Evolutionary conservation across 1,140 invertebrate genomes (phyloP).

Genomic region (Cryptotermes secundus): DNA sequence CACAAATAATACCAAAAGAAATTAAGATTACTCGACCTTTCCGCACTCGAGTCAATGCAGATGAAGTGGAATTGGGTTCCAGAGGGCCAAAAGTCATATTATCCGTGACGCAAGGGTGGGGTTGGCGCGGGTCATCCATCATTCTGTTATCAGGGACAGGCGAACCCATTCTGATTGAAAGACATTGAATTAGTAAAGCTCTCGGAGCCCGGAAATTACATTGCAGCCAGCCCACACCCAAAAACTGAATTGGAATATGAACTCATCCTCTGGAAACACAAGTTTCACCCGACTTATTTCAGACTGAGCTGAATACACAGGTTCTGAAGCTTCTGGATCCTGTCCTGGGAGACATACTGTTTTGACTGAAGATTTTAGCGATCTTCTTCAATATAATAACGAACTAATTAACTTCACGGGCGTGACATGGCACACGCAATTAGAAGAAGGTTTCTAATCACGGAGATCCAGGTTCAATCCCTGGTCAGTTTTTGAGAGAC

Average conservation of each 20-base stretch:
- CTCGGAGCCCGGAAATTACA: slow-evolving; percentile 31
- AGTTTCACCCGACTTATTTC: too few species aligned
- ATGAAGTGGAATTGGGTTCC: neutral
- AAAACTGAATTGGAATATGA: neutral
- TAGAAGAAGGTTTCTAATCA: too few species aligned
- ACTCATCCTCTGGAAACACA: too few species aligned
- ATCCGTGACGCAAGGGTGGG: neutral
- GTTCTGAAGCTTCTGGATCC: neutral
- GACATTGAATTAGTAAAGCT: slow-evolving; percentile 35
- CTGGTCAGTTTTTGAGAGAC: too few species aligned
- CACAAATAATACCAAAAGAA: neutral
- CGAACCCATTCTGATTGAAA: slow-evolving; percentile 31
- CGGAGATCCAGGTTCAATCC: too few species aligned
- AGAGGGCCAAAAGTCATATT: neutral
- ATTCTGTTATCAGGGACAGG: slow-evolving; percentile 22
- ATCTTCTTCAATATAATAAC: too few species aligned
- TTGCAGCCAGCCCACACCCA: neutral
- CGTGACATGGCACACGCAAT: too few species aligned
- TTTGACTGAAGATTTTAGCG: too few species aligned
- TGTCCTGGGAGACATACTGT: neutral
- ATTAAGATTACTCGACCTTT: neutral
- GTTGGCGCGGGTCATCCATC: slow-evolving; percentile 5
- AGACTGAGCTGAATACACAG: too few species aligned
- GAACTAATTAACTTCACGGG: too few species aligned
- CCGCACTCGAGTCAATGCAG: neutral